Percentiles rank a stretch among this genome's conserved stretches.
phyloP scores from a whole-genome alignment of 1,140 invertebrate species.

The Procambarus virginalis region DNA sequence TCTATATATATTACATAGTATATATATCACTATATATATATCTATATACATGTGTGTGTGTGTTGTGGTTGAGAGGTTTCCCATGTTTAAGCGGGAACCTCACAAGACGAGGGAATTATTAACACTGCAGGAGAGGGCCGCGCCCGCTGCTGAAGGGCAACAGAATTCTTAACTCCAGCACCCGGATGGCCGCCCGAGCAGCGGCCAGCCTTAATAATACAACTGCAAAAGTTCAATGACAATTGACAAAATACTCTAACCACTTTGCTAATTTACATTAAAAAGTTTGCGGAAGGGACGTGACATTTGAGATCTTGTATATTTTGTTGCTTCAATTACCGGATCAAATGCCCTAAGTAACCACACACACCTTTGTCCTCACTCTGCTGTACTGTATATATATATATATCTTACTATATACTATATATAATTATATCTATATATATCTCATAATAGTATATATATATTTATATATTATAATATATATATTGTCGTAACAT shows the following conservation, averaged over 20 bases:
- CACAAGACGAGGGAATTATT: slow-evolving; percentile 29
- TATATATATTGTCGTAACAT: too few species aligned
- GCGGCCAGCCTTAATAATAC: slow-evolving; percentile 6
- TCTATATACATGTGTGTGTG: not conserved
- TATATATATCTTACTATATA: too few species aligned
- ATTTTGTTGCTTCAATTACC: not conserved
- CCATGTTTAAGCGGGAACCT: not conserved
- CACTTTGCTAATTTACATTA: slow-evolving; percentile 35
- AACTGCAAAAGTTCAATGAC: slow-evolving; percentile 26
- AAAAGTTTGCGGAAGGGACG: slow-evolving; percentile 4
- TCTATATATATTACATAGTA: slow-evolving; percentile 5
- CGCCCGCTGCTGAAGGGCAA: slow-evolving; percentile 20
- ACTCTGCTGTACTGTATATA: too few species aligned
- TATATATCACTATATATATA: slow-evolving; percentile 1
- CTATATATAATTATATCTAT: too few species aligned
- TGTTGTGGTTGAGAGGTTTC: not conserved
- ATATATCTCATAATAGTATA: too few species aligned
- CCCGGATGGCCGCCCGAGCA: slow-evolving; percentile 13
- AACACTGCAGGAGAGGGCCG: slow-evolving; percentile 2
- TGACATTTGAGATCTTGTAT: slow-evolving; percentile 27
- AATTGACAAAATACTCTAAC: slow-evolving; percentile 34
- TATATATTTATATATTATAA: too few species aligned
- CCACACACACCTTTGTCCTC: too few species aligned
- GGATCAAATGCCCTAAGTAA: too few species aligned
- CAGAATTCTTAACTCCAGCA: slow-evolving; percentile 28